Evolutionary conservation across 2,888 invertebrate genomes (phyloP).

Genomic region (Erebia epiphron): DNA sequence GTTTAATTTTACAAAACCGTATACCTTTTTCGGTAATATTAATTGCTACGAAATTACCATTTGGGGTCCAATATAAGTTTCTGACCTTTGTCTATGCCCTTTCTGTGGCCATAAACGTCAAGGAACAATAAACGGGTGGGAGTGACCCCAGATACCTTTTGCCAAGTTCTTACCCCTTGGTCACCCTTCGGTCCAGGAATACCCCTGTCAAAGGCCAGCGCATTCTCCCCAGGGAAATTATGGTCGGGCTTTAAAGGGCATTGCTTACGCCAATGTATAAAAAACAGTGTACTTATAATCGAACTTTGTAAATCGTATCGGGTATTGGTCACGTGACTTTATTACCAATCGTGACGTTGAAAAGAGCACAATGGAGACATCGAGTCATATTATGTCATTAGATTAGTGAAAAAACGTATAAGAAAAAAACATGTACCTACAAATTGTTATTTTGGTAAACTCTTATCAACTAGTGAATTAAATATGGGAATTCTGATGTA

Average conservation of each 20-base stretch:
- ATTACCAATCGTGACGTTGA: constrained; percentile 32
- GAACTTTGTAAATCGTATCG: constrained; percentile 65
- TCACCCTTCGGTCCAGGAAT: constrained; percentile 74
- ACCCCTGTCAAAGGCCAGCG: constrained; percentile 79
- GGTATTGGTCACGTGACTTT: constrained; percentile 66
- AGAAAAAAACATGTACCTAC: background rate
- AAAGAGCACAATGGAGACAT: constrained; percentile 15
- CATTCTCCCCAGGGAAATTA: constrained; percentile 79
- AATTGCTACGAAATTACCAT: constrained; percentile 69
- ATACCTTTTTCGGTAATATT: constrained; percentile 51
- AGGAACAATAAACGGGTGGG: constrained; percentile 75
- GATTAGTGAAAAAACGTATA: background rate
- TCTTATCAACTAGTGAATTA: too few relatives aligned
- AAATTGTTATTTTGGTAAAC: background rate
- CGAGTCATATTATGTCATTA: background rate
- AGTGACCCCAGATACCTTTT: constrained; percentile 73
- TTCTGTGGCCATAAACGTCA: constrained; percentile 79
- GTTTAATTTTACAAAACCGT: constrained; percentile 14
- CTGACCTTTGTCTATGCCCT: constrained; percentile 72
- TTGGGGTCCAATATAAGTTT: constrained; percentile 53
- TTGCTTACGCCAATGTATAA: constrained; percentile 74
- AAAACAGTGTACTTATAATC: constrained; percentile 74
- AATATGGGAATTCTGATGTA: too few relatives aligned
- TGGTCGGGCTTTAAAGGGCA: constrained; percentile 83
- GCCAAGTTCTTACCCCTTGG: constrained; percentile 67